Base-by-base conservation (phyloP, 2,888 invertebrate species). In the Spisula solida region DNA sequence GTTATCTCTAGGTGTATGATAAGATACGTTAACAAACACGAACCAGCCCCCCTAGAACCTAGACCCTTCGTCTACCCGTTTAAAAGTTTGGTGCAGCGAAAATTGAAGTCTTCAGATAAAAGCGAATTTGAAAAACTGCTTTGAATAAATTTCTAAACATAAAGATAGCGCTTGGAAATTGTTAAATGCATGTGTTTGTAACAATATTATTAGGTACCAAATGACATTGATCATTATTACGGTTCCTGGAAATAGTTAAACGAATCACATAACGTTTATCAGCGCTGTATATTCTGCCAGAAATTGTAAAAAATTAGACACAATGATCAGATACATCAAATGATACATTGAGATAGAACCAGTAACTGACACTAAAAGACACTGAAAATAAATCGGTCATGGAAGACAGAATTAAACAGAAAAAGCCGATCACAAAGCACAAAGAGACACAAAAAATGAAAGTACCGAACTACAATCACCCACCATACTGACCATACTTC, bases 1-100 rank as follows among this genome's bases (percentile, higher is more conserved):
- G n/a, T 66, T 86, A 86, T 86, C 86, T 86, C 34, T 4, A 20
- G 34, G 8, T 34, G 0, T 25, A 20, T 31, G 86, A 86, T 86
- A 86, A 86, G 81, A 86, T 79, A 85, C 55, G 80, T 80, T 79
- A 80, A 84, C 84, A 55, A 55, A 84, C 47, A 84, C 18, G 84
- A 84, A 29, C 48, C 84, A 55, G 51, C 84, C 51, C 70, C 20
- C 48, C 20, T 41, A 8, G 66, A 18, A 25, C 14, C 66, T 70
- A 82, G 82, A 82, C 82, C 66, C n/a, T 14, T 25, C n/a, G 82
- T 66, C 82, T 82, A 25, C 70, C n/a, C 41, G 25, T 47, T 34
- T 48, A 47, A 60, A 18, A 48, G 48, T 25, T 8, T 14, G 20
- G 25, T 80, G 48, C 25, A 80, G 80, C 25, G 51, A 47, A 80